These are phyloP conservation scores for Tuta absoluta DNA, from an alignment of 2,888 invertebrate species.

Conservation along the genomic window DNA sequence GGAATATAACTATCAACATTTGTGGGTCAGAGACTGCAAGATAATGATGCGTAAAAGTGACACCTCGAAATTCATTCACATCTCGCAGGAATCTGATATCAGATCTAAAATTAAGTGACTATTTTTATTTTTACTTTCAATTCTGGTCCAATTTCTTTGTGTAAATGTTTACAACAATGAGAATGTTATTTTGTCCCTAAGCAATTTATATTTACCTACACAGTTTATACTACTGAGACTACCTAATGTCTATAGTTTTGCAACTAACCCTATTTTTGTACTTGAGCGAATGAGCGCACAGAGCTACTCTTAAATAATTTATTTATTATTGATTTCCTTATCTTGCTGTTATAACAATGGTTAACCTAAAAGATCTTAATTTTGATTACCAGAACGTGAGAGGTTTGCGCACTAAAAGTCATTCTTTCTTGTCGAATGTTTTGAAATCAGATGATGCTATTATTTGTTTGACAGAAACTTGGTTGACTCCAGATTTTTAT, in stretches of 20 bases:
- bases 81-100: not conserved
- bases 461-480: not conserved
- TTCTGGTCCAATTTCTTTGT: not conserved
- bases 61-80: slow-evolving; percentile 4
- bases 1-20: not conserved
- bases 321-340: not conserved
- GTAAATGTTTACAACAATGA: not conserved
- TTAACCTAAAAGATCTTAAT: not conserved
- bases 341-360: not conserved
- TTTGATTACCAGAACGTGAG: slow-evolving; percentile 1
- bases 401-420: not conserved
- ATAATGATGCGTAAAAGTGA: slow-evolving; percentile 5
- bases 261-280: not conserved
- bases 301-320: not conserved
- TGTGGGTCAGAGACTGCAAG: slow-evolving; percentile 8
- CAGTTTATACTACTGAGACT: too few species aligned
- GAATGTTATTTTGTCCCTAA: too few species aligned
- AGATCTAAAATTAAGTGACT: slow-evolving; percentile 11
- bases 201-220: too few species aligned
- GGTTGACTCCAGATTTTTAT: not conserved
- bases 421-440: not conserved
- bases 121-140: not conserved
- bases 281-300: not conserved
- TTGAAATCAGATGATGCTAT: not conserved
- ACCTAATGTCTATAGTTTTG: too few species aligned